These are phyloP conservation scores for Meteorus cinctellus DNA, from an alignment of 2,888 invertebrate genomes.

Conservation along the genomic window DNA sequence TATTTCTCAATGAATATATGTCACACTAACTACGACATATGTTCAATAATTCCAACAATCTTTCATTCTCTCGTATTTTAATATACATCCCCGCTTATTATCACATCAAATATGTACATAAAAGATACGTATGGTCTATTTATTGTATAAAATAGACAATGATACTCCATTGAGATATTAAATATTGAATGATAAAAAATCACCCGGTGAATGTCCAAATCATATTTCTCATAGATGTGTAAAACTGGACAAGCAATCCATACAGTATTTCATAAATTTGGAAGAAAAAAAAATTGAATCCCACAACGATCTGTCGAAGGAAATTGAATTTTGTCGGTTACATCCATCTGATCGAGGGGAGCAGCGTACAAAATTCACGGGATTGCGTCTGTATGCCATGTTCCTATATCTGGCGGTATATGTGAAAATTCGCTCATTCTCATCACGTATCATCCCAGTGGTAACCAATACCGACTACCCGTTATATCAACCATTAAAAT, in stretches of 20 bases:
- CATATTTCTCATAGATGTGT: conserved; percentile 21
- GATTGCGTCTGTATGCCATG: conserved; percentile 23
- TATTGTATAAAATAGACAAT: background rate
- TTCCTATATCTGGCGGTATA: conserved; percentile 1
- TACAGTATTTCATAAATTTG: conserved; percentile 33
- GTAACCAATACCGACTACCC: conserved; percentile 59
- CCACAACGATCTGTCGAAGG: conserved; percentile 27
- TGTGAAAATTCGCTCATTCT: conserved; percentile 48
- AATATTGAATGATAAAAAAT: too few relatives aligned
- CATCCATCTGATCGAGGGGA: conserved; percentile 23
- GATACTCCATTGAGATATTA: background rate
- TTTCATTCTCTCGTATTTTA: background rate
- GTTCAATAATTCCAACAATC: background rate
- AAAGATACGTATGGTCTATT: background rate
- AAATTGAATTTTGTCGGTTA: conserved; percentile 39
- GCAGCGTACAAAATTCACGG: conserved; percentile 23
- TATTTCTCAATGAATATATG: background rate
- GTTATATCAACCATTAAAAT: conserved; percentile 66
- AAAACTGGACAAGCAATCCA: conserved; percentile 33
- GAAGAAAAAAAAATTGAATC: background rate
- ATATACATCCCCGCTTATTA: background rate
- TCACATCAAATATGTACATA: background rate
- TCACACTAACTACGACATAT: background rate
- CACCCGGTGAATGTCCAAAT: background rate
- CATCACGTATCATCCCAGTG: conserved; percentile 60